Evolutionary conservation across 2,888 invertebrate genomes (phyloP), one percentile per base, ranked within the genome.

Genomic region (Dasysyrphus tricinctus): DNA sequence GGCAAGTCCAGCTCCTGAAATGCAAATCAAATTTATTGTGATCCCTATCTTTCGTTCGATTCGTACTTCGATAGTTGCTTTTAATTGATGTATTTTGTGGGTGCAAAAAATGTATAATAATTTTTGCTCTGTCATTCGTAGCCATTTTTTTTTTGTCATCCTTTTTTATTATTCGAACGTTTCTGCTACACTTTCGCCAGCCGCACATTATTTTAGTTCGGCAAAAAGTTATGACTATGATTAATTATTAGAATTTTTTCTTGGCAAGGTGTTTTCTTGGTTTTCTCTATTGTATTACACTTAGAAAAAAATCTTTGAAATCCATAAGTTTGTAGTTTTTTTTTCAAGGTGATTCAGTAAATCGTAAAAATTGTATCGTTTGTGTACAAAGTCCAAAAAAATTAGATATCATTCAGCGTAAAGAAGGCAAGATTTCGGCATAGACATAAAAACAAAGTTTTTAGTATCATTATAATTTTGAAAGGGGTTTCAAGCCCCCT

Each of bases 21-120:
- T 61, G 39, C 86, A 79, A 86, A 86, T 86, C 74, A 82, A 86
- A 86, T 86, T 86, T 86, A 86, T 86, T 82, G 82, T 79, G 78
- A 86, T 86, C 86, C 86, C 65, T 78, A 86, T 86, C 86, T 86
- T 75, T 86, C 81, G 78, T 37, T 86, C 74, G 70, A 65, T 75
- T 82, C 78, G 82, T 86, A 82, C 54, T 82, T 24, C 78, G 79
- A 75, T 82, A 86, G 78, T 61, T 51, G 51, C 59, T 72, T 86
- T 82, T 79, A 82, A 86, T 86, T 86, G 86, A 86, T 86, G 86
- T 74, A 74, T 81, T 59, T 65, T 70, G 51, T 82, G 86, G 81
- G 67, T 24, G 74, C 63, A 70, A 77, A 65, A 16, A 44, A 54
- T 24, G 5, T n/a, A 6, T 32, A 6, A 39, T 54, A 69, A 75